A percentile compares a stretch with the other conserved stretches of the same genome.
phyloP scores from a whole-genome alignment of 2,113 vertebrate genomes.

The Pituophis catenifer region DNA sequence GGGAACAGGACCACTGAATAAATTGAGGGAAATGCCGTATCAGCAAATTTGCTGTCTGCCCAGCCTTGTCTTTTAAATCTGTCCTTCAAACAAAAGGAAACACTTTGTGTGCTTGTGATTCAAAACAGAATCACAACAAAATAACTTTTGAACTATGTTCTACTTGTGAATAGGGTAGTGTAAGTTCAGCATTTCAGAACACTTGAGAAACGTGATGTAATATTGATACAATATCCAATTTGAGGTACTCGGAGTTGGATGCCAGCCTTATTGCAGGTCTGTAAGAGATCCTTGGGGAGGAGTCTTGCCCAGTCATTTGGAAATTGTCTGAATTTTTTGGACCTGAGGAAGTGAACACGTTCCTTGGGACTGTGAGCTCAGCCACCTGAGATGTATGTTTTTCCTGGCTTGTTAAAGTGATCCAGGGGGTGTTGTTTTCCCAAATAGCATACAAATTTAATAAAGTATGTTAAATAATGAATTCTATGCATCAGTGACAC shows the following conservation, averaged over 20 bases:
- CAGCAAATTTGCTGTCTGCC: too few species aligned
- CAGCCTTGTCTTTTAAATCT: neutral
- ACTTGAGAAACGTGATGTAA: neutral
- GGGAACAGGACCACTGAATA: too few species aligned
- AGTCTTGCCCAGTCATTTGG: neutral
- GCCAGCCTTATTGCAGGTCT: neutral
- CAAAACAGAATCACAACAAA: neutral
- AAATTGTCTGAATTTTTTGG: neutral
- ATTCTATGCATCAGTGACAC: neutral
- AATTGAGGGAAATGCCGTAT: too few species aligned
- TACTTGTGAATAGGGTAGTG: neutral
- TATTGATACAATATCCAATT: neutral
- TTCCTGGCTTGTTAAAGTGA: neutral
- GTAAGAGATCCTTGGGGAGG: neutral
- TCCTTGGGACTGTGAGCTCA: neutral
- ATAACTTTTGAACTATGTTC: neutral
- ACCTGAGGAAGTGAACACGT: neutral
- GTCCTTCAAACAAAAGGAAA: neutral
- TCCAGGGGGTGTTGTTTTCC: neutral
- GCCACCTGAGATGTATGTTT: neutral
- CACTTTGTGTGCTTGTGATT: neutral
- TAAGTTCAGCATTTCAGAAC: neutral
- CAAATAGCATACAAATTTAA: neutral
- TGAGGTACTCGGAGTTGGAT: too few species aligned
- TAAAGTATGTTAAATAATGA: neutral